These are phyloP conservation scores for Mormyrops boulengeri DNA, from an alignment of 2,797 vertebrate species.

Conservation along the genomic window DNA sequence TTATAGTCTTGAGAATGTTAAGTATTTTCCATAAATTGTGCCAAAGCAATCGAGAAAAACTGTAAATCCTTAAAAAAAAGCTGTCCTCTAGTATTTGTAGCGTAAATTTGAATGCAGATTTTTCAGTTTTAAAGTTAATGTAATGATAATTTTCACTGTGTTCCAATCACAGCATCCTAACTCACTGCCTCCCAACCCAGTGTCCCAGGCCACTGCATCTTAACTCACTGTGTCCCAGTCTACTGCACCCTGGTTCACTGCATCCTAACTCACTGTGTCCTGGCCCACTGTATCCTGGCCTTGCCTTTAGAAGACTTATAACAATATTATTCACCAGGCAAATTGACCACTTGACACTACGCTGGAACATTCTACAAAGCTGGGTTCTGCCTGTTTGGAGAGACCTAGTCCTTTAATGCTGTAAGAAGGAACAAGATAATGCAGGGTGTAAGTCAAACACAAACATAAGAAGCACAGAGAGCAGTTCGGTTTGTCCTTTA, in stretches of 20 bases:
- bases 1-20: background rate
- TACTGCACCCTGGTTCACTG: background rate
- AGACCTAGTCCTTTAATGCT: background rate
- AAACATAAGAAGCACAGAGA: background rate
- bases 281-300: background rate
- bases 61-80: background rate
- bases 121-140: background rate
- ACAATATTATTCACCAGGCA: background rate
- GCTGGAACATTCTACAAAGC: background rate
- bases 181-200: background rate
- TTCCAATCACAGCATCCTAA: background rate
- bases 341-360: background rate
- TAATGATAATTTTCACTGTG: background rate
- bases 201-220: background rate
- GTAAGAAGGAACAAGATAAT: background rate
- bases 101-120: background rate
- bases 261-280: background rate
- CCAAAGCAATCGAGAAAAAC: background rate
- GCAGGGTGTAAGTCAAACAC: background rate
- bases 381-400: background rate
- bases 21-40: background rate
- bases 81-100: constrained; percentile 12
- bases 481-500: background rate
- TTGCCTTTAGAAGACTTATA: background rate
- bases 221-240: background rate